These are phyloP conservation scores for Heliocidaris erythrogramma DNA, from an alignment of 35 echinoderm and acorn worm species.

Conservation along the genomic window DNA sequence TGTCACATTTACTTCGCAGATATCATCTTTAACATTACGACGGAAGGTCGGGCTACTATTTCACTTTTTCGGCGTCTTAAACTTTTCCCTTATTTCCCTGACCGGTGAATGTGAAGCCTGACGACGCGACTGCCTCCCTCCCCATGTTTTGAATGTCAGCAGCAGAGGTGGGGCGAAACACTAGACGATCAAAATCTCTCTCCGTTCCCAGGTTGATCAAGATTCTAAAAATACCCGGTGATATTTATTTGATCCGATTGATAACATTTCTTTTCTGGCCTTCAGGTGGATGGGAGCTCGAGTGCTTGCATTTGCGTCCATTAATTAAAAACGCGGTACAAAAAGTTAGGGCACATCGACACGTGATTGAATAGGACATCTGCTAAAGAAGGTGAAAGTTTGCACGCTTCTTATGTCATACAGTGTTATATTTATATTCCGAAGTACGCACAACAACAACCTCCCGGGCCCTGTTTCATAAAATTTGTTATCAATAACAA, in stretches of 20 bases:
- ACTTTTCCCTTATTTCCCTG: background rate
- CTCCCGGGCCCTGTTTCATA: too few species aligned
- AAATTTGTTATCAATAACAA: too few species aligned
- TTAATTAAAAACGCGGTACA: constrained; percentile 18
- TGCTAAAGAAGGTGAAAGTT: background rate
- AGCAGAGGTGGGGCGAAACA: background rate
- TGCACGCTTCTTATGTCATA: background rate
- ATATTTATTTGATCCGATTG: constrained; percentile 49
- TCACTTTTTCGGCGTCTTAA: constrained; percentile 9
- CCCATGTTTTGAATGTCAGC: constrained; percentile 34
- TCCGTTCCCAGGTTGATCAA: background rate
- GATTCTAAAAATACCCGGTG: constrained; percentile 24
- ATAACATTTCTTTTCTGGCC: constrained; percentile 36
- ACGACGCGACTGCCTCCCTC: background rate
- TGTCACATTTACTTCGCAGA: constrained; percentile 47
- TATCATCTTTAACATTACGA: constrained; percentile 51
- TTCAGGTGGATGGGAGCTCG: background rate
- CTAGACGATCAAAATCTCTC: constrained; percentile 42
- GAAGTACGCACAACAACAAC: background rate
- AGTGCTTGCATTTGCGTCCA: background rate
- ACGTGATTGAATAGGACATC: background rate
- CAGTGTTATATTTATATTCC: background rate
- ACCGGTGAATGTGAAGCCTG: background rate
- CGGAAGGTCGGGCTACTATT: constrained; percentile 15
- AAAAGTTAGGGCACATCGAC: background rate